Conservation (phyloP, 2,888 invertebrate genomes). For the Yponomeuta evonymella region DNA sequence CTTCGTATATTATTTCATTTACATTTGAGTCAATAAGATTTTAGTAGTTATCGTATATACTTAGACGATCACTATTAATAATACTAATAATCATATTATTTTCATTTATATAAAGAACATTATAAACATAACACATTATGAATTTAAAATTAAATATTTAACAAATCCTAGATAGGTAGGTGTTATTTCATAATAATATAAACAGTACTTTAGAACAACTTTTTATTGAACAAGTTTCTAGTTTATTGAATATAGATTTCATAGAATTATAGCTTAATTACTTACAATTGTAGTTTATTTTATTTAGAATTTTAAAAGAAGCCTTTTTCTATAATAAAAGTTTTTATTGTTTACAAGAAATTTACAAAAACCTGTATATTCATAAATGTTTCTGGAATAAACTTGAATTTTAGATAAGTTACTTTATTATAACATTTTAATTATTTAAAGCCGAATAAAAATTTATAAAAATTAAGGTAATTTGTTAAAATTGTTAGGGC, state of each 20-base stretch:
- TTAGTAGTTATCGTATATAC: constrained; percentile 61
- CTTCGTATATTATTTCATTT: constrained; percentile 74
- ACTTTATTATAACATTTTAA: not conserved
- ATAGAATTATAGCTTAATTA: constrained; percentile 50
- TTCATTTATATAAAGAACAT: constrained; percentile 50
- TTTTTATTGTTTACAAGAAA: not conserved
- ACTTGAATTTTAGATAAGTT: not conserved
- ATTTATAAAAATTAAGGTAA: not conserved
- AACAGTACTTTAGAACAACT: constrained; percentile 66
- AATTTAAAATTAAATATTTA: constrained; percentile 56
- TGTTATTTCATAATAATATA: constrained; percentile 34
- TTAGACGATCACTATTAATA: constrained; percentile 49
- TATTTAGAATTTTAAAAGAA: constrained; percentile 39
- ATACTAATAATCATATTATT: constrained; percentile 32
- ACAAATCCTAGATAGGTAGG: constrained; percentile 62
- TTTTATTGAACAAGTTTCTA: constrained; percentile 68
- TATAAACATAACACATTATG: constrained; percentile 56
- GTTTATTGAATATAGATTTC: constrained; percentile 40
- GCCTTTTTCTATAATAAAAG: constrained; percentile 37
- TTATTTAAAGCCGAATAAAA: not conserved
- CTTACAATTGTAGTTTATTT: constrained; percentile 26
- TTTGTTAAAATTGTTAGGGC: constrained; percentile 8
- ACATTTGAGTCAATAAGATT: constrained; percentile 71
- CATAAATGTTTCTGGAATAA: not conserved
- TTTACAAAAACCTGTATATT: constrained; percentile 9